Evolutionary conservation across 2,113 vertebrate species (phyloP).

Genomic region (Laticauda colubrina): DNA sequence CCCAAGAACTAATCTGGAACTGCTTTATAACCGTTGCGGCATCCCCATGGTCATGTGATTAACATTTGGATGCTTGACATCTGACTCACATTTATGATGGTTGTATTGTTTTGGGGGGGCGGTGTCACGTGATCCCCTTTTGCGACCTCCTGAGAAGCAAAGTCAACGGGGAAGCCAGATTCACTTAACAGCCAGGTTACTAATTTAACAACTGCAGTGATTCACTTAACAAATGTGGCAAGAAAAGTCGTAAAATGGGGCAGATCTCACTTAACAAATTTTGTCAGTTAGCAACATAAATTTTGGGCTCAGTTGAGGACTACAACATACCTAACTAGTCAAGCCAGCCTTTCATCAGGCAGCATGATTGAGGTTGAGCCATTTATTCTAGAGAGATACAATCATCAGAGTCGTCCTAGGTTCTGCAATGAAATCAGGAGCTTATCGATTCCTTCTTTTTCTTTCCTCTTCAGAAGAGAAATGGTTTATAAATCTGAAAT

Average conservation of each 20-base stretch:
- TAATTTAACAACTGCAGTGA: too few relatives aligned
- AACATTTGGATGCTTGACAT: background rate
- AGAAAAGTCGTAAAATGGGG: background rate
- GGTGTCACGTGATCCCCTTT: background rate
- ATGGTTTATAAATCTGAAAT: background rate
- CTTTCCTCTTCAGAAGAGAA: background rate
- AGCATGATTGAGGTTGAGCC: background rate
- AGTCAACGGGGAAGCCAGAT: background rate
- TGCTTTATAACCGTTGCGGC: too few relatives aligned
- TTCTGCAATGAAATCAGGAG: background rate
- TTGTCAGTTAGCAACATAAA: background rate
- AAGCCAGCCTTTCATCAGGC: background rate
- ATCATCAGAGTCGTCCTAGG: background rate
- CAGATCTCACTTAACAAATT: background rate
- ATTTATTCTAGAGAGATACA: background rate
- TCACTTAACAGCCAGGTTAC: background rate
- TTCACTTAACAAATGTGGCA: too few relatives aligned
- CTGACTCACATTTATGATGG: background rate
- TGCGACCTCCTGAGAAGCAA: background rate
- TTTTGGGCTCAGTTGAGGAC: background rate
- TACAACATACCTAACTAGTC: background rate
- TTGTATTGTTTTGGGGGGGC: background rate
- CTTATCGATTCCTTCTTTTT: background rate
- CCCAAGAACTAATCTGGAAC: slow-evolving; percentile 4
- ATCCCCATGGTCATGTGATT: background rate